Evolutionary conservation across 1,140 invertebrate species (phyloP).

Genomic region (Globodera rostochiensis): DNA sequence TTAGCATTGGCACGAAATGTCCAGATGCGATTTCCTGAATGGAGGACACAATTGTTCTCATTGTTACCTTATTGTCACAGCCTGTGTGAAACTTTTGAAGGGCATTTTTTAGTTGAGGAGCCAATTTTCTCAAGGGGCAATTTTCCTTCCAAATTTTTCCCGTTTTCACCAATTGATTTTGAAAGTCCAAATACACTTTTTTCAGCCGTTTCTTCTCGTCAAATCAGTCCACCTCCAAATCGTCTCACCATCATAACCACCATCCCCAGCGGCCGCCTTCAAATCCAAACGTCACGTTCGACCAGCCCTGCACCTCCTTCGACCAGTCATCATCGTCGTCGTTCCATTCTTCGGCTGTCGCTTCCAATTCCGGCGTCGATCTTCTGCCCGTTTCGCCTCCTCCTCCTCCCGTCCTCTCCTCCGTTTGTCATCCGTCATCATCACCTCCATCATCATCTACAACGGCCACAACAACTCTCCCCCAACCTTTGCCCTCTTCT

Average conservation of each 20-base stretch:
- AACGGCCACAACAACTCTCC: constrained; percentile 4
- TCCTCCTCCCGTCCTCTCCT: background rate
- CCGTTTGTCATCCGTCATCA: background rate
- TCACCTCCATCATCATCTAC: constrained; percentile 4
- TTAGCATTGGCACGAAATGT: background rate
- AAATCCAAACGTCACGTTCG: background rate
- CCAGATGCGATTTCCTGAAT: background rate
- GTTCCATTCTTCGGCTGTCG: constrained; percentile 7
- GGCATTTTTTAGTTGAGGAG: background rate
- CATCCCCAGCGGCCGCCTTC: background rate
- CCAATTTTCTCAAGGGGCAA: background rate
- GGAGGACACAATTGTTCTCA: background rate
- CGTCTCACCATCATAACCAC: background rate
- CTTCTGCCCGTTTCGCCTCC: constrained; percentile 1
- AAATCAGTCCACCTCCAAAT: constrained; percentile 22
- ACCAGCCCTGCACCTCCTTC: background rate
- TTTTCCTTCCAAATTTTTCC: background rate
- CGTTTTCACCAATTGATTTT: background rate
- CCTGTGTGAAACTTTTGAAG: background rate
- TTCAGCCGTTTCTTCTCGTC: constrained; percentile 29
- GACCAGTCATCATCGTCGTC: background rate
- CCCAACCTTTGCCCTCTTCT: background rate
- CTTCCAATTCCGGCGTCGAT: constrained; percentile 6
- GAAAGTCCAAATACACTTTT: background rate
- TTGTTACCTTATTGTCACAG: background rate